Evolutionary conservation across 1,140 invertebrate genomes (phyloP).

Genomic region (Lamellibrachia luymesi): DNA sequence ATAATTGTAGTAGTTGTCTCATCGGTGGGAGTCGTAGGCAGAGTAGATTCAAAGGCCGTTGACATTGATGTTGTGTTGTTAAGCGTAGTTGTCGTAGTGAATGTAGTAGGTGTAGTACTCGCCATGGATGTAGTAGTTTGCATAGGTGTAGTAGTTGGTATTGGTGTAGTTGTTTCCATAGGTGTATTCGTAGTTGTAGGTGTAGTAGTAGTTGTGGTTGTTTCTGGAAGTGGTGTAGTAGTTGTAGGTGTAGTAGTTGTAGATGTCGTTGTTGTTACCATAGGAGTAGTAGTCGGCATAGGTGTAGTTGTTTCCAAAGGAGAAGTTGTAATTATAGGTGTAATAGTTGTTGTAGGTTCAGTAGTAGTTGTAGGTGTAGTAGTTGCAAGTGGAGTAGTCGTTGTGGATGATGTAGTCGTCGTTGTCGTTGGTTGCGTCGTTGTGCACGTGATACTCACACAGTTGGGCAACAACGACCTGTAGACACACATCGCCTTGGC

Average conservation of each 20-base stretch:
- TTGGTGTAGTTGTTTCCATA: not conserved
- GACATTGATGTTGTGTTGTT: too few relatives aligned
- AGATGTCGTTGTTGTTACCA: not conserved
- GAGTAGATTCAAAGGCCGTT: not conserved
- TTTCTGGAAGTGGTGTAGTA: not conserved
- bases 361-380: not conserved
- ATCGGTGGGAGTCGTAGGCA: not conserved
- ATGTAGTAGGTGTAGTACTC: too few relatives aligned
- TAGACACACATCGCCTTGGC: not conserved
- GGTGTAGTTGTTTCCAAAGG: not conserved
- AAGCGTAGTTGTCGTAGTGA: too few relatives aligned
- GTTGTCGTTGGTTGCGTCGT: not conserved
- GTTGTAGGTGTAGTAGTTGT: not conserved
- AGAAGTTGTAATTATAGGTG: not conserved
- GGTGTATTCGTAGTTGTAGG: not conserved
- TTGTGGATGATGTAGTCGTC: not conserved
- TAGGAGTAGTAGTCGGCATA: not conserved
- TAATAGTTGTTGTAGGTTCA: not conserved
- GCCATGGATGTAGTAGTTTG: not conserved
- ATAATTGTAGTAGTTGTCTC: not conserved
- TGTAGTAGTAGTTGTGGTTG: not conserved
- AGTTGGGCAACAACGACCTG: not conserved
- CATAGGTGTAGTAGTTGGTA: not conserved
- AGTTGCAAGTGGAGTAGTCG: not conserved
- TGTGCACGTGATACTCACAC: too few relatives aligned